Base-by-base conservation (phyloP, 2,888 invertebrate genomes). In the Zelleria hepariella region DNA sequence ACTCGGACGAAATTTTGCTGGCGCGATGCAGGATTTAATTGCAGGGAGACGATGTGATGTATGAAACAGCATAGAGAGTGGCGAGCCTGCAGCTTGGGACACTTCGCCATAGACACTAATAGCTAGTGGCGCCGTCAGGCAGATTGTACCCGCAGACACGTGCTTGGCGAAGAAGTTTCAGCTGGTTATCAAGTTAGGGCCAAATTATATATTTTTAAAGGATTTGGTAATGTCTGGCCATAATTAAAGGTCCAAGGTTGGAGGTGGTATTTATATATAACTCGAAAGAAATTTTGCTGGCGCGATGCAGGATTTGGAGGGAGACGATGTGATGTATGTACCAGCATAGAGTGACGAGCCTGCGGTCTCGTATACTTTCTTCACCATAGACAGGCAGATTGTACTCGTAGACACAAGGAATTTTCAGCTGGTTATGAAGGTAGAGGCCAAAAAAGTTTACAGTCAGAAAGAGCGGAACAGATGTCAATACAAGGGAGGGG, bases 261-360 rank as follows among this genome's bases (percentile, higher is more conserved):
- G n/a, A n/a, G n/a, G n/a, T n/a, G n/a, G n/a, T n/a, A n/a, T n/a
- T n/a, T n/a, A n/a, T n/a, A n/a, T n/a, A n/a, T n/a, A n/a, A n/a
- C n/a, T n/a, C n/a, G n/a, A n/a, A n/a, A n/a, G n/a, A n/a, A n/a
- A n/a, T n/a, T n/a, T n/a, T n/a, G n/a, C n/a, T n/a, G n/a, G n/a
- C n/a, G n/a, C n/a, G n/a, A n/a, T n/a, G n/a, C n/a, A n/a, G n/a
- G n/a, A n/a, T n/a, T n/a, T n/a, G n/a, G n/a, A n/a, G n/a, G n/a
- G n/a, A n/a, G n/a, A n/a, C n/a, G n/a, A n/a, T n/a, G n/a, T n/a
- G n/a, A n/a, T n/a, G n/a, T n/a, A n/a, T n/a, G n/a, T n/a, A n/a
- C 96, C 77, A 93, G 92, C 60, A 96, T 97, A 71, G 91, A 94
- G 93, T 64, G 97, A 96, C 0, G 92, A 91, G 65, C 97, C 96